phyloP scores from a whole-genome alignment of 2,888 invertebrate genomes.

The Ryuthela nishihirai region DNA sequence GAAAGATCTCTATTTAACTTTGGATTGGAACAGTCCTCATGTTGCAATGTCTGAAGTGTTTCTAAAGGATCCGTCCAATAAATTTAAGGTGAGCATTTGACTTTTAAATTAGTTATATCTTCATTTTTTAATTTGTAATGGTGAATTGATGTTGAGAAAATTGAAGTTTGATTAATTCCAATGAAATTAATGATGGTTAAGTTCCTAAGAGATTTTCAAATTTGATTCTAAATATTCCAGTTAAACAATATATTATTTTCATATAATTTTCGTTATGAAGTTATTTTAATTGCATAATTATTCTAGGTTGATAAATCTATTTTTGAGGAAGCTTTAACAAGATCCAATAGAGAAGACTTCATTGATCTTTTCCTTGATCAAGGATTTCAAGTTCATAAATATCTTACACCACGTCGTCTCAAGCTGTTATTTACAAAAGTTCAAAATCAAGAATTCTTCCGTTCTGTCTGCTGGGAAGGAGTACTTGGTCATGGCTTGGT shows the following conservation, averaged over 20 bases:
- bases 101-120: conserved; percentile 41
- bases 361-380: conserved; percentile 49
- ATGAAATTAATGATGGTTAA: too few relatives aligned
- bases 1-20: conserved; percentile 47
- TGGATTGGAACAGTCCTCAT: conserved; percentile 51
- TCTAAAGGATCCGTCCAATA: conserved; percentile 44
- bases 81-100: conserved; percentile 43
- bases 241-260: too few relatives aligned
- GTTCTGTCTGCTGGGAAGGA: conserved; percentile 47
- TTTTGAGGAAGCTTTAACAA: conserved; percentile 46
- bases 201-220: too few relatives aligned
- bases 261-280: too few relatives aligned
- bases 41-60: conserved; percentile 50
- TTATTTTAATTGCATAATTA: too few relatives aligned
- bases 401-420: conserved; percentile 43
- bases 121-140: too few relatives aligned
- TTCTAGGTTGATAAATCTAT: conserved; percentile 38
- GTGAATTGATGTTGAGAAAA: too few relatives aligned
- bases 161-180: too few relatives aligned
- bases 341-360: conserved; percentile 48
- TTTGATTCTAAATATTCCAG: too few relatives aligned
- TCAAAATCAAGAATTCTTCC: conserved; percentile 48
- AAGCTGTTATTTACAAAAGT: conserved; percentile 45
- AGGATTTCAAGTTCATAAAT: conserved; percentile 49
- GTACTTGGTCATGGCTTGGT: conserved; percentile 45